Evolutionary conservation across 2,113 vertebrate species (phyloP), one percentile per base, ranked within the genome.

Genomic region (Menidia beryllina): DNA sequence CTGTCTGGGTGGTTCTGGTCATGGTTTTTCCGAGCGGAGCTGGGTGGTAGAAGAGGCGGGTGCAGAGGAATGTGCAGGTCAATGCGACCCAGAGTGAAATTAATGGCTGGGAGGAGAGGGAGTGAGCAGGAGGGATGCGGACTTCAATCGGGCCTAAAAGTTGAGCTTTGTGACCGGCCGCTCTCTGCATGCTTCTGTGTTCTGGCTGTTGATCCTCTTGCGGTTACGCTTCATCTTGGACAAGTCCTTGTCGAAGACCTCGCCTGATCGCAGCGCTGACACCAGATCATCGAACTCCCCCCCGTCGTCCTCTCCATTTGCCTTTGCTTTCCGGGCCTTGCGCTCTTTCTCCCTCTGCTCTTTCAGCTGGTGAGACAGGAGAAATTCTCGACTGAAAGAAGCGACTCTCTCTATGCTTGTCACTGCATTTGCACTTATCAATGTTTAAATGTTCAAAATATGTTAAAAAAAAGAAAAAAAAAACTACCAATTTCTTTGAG

Each of bases 171-270:
- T 98, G 90, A 98, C 52, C 0, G 97, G 97, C 48, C 98, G 93
- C 91, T 99, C 98, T 12, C 98, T 93, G 87, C 95, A 80, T 1
- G 94, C 90, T 77, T 98, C 98, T 0, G 95, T 93, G 76, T 91
- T 86, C 91, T 96, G 96, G 93, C 80, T 97, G 92, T 94, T 93
- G 59, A 97, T 95, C 82, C 97, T 96, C 58, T 98, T 98, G 82
- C 98, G 97, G 82, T 97, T 98, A 73, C 98, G 95, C 72, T 99
- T 99, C 91, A 99, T 94, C 88, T 99, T 99, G 74, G 95, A 97
- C 82, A 99, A 93, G 93, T 99, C 98, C 88, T 98, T 99, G 92
- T 99, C 98, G 2, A 99, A 99, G 69, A 99, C 98, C 85, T 99
- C 98, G 0, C 97, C 98, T 0, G 98, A 99, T 59, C 98, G 94